Evolutionary conservation across 1,140 invertebrate genomes (phyloP), one percentile per base, ranked within the genome.

Genomic region (Pseudoatta argentina): DNA sequence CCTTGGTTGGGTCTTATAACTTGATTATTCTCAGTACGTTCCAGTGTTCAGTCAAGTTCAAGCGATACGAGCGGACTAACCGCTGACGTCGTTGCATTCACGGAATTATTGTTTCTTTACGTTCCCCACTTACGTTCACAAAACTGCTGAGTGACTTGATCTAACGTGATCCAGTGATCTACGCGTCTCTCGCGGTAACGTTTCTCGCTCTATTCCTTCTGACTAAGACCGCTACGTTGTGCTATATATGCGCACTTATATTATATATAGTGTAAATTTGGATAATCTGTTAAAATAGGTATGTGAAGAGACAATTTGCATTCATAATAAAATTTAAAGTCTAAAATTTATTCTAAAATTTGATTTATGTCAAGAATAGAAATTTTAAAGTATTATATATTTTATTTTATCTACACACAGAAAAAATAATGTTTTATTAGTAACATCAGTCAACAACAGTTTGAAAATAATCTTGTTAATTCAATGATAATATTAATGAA

Each of bases 41-140:
- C 10, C 24, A 4, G 21, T 51, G 57, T 85, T 87, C 61, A 86
- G 85, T 88, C 76, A 86, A 88, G 77, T 87, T 87, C 86, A 86
- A 87, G 69, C 82, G 34, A 85, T 39, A 55, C 73, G n/a, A 77
- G 59, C n/a, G 82, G 71, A 85, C 81, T 64, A 51, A 66, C 16
- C 57, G n/a, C 57, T 14, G 18, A 2, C 73, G 21, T 55, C 14
- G 21, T 44, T 39, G 21, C 30, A 61, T 53, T 30, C 21, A 59
- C n/a, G 18, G 18, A 69, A 75, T 51, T 39, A 14, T 64, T 59
- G 14, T 44, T 83, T 18, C 55, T 48, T 44, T 57, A 27, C 24
- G 39, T 48, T 61, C n/a, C 34, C 48, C 39, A 73, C 55, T 21
- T 24, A 24, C 24, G 18, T 61, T 51, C 39, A 24, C 21, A 24